Evolutionary conservation across 2,113 vertebrate genomes (phyloP), one percentile per base, ranked within the genome.

Genomic region (Pluvialis apricaria): DNA sequence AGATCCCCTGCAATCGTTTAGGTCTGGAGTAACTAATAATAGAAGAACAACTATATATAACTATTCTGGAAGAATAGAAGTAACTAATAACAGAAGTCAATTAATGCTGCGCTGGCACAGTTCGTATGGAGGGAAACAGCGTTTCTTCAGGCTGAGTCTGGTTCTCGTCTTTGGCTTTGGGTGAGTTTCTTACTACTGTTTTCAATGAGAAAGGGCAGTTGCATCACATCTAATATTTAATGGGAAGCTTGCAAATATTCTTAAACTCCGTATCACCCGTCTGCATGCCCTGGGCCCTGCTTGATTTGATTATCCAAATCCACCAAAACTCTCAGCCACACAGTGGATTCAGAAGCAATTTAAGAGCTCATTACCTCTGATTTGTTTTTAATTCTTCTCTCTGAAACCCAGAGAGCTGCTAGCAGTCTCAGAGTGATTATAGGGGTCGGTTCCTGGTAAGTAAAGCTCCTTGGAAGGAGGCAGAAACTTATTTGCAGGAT

Each of bases 351-450:
- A 88, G 86, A 75, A 87, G 75, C 91, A 90, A 95, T 97, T 97
- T 92, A 88, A 95, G 86, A 96, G 91, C 91, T 94, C 87, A 81
- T 96, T 97, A 94, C 94, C 75, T 91, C 26, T 97, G 91, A 97
- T 97, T 91, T 86, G 86, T 66, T 96, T 97, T 94, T 97, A 97
- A 96, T 96, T 95, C 95, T 86, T 95, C 60, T 92, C 58, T 86
- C 60, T 72, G 94, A 92, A 95, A 77, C 55, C 42, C 82, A 55
- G 51, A 77, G 14, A 73, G 54, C 51, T 92, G 62, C 70, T 89
- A 86, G 42, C n/a, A 80, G 55, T 88, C 64, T 92, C 49, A 11
- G 58, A 80, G 38, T 70, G 89, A 85, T 94, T 92, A 77, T 6
- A 10, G 31, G 58, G 26, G 24, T 32, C 83, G 95, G 25, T 26